phyloP scores from a whole-genome alignment of 2,797 vertebrate genomes.

The Chaetophractus vellerosus region DNA sequence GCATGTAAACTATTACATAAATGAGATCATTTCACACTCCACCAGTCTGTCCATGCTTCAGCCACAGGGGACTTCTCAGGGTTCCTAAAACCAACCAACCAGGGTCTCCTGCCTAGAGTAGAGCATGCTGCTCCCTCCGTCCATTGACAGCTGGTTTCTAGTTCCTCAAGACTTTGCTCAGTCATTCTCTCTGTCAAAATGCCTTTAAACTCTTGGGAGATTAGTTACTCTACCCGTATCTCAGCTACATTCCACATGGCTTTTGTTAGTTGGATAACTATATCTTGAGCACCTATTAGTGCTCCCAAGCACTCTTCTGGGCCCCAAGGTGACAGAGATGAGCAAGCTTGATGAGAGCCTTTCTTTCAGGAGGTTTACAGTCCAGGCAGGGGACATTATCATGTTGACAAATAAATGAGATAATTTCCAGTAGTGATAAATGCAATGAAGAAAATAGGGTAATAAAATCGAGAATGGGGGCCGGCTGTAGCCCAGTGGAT shows the following conservation, averaged over 20 bases:
- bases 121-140: not conserved
- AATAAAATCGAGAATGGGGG: not conserved
- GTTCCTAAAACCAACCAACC: not conserved
- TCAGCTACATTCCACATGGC: not conserved
- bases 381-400: not conserved
- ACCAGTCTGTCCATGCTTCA: not conserved
- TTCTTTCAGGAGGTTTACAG: not conserved
- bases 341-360: not conserved
- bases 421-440: not conserved
- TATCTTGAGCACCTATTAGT: not conserved
- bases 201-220: not conserved
- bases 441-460: not conserved
- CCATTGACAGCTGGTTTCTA: not conserved
- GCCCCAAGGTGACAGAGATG: not conserved
- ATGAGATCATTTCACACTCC: not conserved
- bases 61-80: not conserved
- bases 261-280: not conserved
- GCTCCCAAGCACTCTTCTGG: not conserved
- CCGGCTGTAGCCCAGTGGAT: too few species aligned
- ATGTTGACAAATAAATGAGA: not conserved
- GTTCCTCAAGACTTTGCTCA: not conserved
- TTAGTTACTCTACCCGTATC: not conserved
- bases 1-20: not conserved
- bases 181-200: not conserved
- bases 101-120: not conserved